Evolutionary conservation across 2,888 invertebrate species (phyloP).

Genomic region (Bruchidius siliquastri): DNA sequence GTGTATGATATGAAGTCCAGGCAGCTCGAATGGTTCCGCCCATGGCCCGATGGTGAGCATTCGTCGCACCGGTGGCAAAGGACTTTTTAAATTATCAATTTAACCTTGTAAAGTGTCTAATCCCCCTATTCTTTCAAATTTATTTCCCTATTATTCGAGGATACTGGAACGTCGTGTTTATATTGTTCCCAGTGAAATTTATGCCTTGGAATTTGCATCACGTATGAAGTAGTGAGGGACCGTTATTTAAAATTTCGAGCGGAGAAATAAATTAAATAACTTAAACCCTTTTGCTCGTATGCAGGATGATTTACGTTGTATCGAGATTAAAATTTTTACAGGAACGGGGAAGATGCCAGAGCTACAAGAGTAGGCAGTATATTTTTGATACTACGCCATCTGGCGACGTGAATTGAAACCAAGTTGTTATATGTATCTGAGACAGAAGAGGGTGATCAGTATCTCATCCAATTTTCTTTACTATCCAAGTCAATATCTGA

Average conservation of each 20-base stretch:
- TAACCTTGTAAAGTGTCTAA: conserved; percentile 25
- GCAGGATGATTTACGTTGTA: not conserved
- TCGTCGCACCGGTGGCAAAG: not conserved
- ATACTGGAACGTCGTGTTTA: conserved; percentile 31
- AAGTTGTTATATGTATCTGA: too few relatives aligned
- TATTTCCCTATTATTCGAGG: conserved; percentile 13
- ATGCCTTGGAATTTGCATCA: conserved; percentile 11
- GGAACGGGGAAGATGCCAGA: not conserved
- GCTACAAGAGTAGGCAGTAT: not conserved
- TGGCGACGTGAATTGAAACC: not conserved
- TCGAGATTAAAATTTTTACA: not conserved
- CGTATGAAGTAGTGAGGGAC: conserved; percentile 10
- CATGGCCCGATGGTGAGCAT: not conserved
- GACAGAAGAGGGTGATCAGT: too few relatives aligned
- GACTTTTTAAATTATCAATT: conserved; percentile 15
- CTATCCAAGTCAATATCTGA: too few relatives aligned
- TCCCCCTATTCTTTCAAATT: conserved; percentile 25
- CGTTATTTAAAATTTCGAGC: conserved; percentile 8
- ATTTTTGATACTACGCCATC: not conserved
- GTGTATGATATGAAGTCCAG: too few relatives aligned
- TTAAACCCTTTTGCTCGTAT: conserved; percentile 1
- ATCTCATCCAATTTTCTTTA: too few relatives aligned
- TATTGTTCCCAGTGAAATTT: conserved; percentile 16
- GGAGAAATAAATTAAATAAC: conserved; percentile 9
- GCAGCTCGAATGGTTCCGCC: not conserved